Evolutionary conservation across 2,888 invertebrate genomes (phyloP), one percentile per base, ranked within the genome.

Genomic region (Euclidia mi): DNA sequence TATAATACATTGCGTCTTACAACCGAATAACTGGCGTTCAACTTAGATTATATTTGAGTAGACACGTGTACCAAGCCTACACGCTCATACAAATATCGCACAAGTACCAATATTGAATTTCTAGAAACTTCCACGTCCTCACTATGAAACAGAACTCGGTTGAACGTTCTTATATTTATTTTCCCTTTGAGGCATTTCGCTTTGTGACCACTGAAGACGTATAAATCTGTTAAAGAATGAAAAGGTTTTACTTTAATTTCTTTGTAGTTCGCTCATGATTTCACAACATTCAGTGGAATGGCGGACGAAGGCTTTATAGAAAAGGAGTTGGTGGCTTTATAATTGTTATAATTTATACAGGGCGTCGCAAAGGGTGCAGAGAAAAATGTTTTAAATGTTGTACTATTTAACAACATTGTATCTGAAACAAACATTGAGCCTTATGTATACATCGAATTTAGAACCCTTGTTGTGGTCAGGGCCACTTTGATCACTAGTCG

Each of bases 171-270:
- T 65, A 49, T 71, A 59, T 76, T 68, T 71, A 70, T 75, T 71
- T 68, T 73, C 47, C 64, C 75, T 78, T 73, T 72, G 72, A 72
- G 65, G 62, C 66, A 73, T 56, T 64, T 61, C 60, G 56, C 77
- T 83, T 82, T 83, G 82, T 76, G 71, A 71, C 65, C 64, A 51
- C 56, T 46, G 71, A 79, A 80, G 74, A 74, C 78, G 60, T 75
- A 81, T 71, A 73, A 79, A 79, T 82, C 70, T 76, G 72, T 79
- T 78, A 71, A 71, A 65, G 59, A 77, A 77, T 66, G 70, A 72
- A 75, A 67, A 60, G 46, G 63, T 60, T 72, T 72, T 43, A 44
- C 48, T 75, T 72, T 69, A 65, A 71, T 71, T 75, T 62, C 68
- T 73, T 73, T 75, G 68, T 69, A 55, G 29, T 57, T 44, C 20